phyloP scores from a whole-genome alignment of 2,113 vertebrate species.

The Hippocampus comes region DNA sequence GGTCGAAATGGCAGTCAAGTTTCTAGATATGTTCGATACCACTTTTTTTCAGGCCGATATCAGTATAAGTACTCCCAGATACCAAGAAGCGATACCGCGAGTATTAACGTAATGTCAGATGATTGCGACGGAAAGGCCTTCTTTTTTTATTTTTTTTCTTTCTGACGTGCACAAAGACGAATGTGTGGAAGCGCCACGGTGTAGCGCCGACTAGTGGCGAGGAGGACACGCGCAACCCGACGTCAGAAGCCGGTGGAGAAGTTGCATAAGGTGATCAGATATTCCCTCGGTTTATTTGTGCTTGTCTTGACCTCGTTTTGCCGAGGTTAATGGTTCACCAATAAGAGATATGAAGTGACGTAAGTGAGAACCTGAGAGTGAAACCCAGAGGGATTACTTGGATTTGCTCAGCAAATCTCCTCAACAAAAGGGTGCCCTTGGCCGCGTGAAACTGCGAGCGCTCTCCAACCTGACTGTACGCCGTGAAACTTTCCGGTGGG shows the following conservation, averaged over 20 bases:
- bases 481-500: constrained; percentile 27
- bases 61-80: too few species aligned
- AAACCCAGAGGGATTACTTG: constrained; percentile 58
- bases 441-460: constrained; percentile 44
- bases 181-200: too few species aligned
- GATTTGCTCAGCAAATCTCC: constrained; percentile 68
- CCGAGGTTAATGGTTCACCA: constrained; percentile 42
- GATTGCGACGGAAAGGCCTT: too few species aligned
- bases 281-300: constrained; percentile 9
- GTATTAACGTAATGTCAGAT: too few species aligned
- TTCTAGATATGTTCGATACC: too few species aligned
- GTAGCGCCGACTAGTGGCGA: too few species aligned
- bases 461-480: constrained; percentile 28
- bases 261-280: constrained; percentile 27
- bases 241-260: background rate
- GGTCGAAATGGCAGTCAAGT: too few species aligned
- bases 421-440: constrained; percentile 54
- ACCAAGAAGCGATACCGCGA: too few species aligned
- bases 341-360: constrained; percentile 52
- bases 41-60: too few species aligned
- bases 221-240: too few species aligned
- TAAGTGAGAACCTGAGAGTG: constrained; percentile 49
- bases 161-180: too few species aligned
- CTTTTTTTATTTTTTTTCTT: too few species aligned
- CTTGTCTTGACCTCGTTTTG: constrained; percentile 30